phyloP scores from a whole-genome alignment of 2,888 invertebrate species.

The Nesidiocoris tenuis region DNA sequence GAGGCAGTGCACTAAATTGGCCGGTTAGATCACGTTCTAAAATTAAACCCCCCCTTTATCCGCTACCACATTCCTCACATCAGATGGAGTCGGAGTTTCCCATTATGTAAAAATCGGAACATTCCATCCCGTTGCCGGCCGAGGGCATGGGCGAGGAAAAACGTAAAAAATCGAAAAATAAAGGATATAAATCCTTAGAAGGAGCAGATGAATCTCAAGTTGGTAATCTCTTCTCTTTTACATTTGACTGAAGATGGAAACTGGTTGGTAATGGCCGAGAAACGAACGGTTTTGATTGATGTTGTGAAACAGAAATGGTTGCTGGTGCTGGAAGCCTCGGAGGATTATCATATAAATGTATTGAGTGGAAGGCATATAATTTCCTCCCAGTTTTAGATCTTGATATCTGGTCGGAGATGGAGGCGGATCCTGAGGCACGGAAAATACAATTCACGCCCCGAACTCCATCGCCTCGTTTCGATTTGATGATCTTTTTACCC shows the following conservation, averaged over 20 bases:
- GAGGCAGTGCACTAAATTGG: conserved; percentile 30
- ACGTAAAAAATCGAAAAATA: conserved; percentile 25
- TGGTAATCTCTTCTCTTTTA: conserved; percentile 14
- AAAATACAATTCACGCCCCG: not conserved
- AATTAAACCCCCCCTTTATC: conserved; percentile 13
- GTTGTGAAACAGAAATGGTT: not conserved
- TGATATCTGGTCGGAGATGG: conserved; percentile 35
- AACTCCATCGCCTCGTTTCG: not conserved
- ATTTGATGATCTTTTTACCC: not conserved
- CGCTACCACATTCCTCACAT: not conserved
- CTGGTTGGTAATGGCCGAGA: not conserved
- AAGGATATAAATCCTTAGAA: conserved; percentile 33
- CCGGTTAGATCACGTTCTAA: conserved; percentile 31
- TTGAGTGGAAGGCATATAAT: conserved; percentile 40
- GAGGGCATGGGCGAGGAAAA: conserved; percentile 8
- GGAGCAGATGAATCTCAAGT: conserved; percentile 29
- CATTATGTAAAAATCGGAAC: conserved; percentile 26
- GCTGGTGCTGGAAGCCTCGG: not conserved
- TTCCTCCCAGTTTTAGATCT: conserved; percentile 39
- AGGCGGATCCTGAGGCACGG: not conserved
- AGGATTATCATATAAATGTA: conserved; percentile 42
- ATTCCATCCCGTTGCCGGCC: not conserved
- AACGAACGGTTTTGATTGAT: conserved; percentile 4
- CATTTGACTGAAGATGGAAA: not conserved
- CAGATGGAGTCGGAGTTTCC: not conserved